Evolutionary conservation across 2,113 vertebrate genomes (phyloP).

Genomic region (Spheniscus mendiculus): DNA sequence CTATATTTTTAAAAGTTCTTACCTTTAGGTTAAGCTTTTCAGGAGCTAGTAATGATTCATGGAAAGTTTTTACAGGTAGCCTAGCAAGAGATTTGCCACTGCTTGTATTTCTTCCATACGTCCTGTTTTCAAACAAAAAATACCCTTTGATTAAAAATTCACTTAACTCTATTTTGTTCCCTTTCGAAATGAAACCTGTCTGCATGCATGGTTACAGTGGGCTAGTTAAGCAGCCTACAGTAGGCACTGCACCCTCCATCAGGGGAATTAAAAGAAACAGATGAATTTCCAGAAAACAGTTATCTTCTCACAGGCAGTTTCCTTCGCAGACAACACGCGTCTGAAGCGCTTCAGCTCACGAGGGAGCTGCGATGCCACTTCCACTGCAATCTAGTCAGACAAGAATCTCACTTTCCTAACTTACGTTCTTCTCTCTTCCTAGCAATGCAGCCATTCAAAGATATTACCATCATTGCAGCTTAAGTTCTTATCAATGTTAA

Average conservation of each 20-base stretch:
- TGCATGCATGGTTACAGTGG: neutral
- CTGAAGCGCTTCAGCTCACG: neutral
- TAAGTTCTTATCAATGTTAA: neutral
- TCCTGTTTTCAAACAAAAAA: neutral
- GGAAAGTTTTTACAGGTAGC: neutral
- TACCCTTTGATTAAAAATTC: neutral
- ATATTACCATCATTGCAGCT: neutral
- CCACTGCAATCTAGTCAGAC: neutral
- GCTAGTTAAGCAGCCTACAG: neutral
- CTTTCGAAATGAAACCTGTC: neutral
- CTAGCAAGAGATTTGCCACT: neutral
- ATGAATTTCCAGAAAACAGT: neutral
- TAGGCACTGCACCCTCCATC: neutral
- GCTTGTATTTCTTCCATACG: neutral
- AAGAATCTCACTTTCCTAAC: neutral
- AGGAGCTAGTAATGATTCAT: neutral
- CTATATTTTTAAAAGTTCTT: neutral
- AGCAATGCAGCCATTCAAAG: neutral
- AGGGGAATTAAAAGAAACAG: neutral
- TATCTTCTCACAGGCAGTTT: neutral
- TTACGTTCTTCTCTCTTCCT: neutral
- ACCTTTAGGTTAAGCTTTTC: neutral
- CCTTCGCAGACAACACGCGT: accelerated
- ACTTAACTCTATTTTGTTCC: neutral
- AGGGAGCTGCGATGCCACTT: neutral